phyloP scores from a whole-genome alignment of 2,797 vertebrate genomes.

The Enteromius viviparus region DNA sequence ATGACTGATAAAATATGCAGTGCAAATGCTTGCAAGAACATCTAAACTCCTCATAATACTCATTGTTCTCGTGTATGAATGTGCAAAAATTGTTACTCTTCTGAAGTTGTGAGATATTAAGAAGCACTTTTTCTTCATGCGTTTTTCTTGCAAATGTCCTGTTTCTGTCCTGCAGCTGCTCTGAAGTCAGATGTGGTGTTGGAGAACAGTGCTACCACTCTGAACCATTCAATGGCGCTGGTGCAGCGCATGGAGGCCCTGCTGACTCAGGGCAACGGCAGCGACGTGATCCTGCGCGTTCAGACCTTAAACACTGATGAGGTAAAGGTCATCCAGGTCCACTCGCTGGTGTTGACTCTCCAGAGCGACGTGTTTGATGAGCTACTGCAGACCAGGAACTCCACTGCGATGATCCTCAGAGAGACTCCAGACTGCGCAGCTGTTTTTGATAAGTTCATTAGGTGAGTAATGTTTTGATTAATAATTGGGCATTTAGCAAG shows the following conservation, averaged over 20 bases:
- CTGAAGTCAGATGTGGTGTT: conserved; percentile 79
- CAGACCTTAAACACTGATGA: conserved; percentile 83
- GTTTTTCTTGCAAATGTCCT: neutral
- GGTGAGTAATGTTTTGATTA: conserved; percentile 62
- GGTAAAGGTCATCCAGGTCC: conserved; percentile 86
- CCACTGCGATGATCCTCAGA: conserved; percentile 67
- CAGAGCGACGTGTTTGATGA: conserved; percentile 82
- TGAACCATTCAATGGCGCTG: conserved; percentile 91
- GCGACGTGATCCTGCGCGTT: conserved; percentile 82
- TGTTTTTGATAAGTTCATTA: conserved; percentile 85
- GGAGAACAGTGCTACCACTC: conserved; percentile 77
- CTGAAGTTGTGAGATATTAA: neutral
- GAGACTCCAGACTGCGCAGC: conserved; percentile 76
- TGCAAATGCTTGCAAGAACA: neutral
- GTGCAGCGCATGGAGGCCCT: conserved; percentile 89
- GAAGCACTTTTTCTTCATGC: neutral
- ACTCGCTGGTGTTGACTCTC: conserved; percentile 82
- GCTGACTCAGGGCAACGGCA: conserved; percentile 84
- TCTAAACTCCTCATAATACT: neutral
- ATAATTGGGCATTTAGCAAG: neutral
- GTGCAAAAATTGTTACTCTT: neutral
- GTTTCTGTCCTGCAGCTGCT: conserved; percentile 68
- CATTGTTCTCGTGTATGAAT: conserved; percentile 8
- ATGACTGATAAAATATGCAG: neutral
- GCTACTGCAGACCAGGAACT: conserved; percentile 77